Evolutionary conservation across 2,113 vertebrate species (phyloP).

Genomic region (Dolichallabes microphthalmus): DNA sequence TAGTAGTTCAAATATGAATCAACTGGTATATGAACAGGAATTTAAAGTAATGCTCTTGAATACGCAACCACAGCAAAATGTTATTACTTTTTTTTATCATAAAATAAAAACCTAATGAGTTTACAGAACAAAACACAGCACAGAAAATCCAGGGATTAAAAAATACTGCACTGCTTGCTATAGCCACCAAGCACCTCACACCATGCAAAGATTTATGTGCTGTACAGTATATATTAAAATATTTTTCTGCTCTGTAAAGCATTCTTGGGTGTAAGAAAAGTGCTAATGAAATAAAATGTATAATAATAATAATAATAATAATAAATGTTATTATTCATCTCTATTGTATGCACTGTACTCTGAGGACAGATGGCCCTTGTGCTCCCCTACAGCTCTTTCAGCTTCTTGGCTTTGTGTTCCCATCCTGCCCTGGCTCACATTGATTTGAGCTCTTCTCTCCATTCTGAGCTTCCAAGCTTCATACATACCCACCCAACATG

Average conservation of each 20-base stretch:
- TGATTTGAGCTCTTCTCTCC: constrained; percentile 46
- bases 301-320: neutral
- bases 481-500: constrained; percentile 52
- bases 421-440: constrained; percentile 64
- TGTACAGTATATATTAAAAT: neutral
- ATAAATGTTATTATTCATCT: neutral
- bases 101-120: neutral
- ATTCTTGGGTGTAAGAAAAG: neutral
- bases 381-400: constrained; percentile 52
- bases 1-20: neutral
- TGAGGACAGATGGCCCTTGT: constrained; percentile 69
- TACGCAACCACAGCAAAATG: neutral
- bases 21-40: neutral
- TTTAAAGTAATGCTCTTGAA: neutral
- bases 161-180: neutral
- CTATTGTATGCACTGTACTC: constrained; percentile 45
- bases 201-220: neutral
- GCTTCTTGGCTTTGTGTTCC: constrained; percentile 59
- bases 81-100: neutral
- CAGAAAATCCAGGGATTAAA: neutral
- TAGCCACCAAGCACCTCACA: neutral
- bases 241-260: neutral
- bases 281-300: neutral
- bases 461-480: constrained; percentile 51
- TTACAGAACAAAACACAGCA: neutral